A percentile compares a stretch with the other conserved stretches of the same genome.
These are phyloP conservation scores for Aromia moschata DNA, from an alignment of 2,888 invertebrate species.

Conservation along the genomic window DNA sequence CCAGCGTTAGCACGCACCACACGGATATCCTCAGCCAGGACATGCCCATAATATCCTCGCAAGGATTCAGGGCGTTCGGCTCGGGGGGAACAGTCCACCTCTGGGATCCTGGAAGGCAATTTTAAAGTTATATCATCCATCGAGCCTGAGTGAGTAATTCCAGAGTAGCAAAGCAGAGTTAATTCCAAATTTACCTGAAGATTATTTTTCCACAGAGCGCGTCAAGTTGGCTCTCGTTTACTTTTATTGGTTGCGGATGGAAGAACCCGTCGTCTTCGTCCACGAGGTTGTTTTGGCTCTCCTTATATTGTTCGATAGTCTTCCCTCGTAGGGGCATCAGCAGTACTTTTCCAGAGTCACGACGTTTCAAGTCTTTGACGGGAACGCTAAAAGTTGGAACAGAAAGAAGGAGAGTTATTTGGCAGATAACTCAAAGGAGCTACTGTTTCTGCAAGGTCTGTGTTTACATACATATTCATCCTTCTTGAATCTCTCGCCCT, in stretches of 20 bases:
- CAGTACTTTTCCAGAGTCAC: slow-evolving; percentile 1
- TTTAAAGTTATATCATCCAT: too few species aligned
- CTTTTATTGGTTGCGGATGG: slow-evolving; percentile 39
- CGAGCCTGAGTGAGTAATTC: too few species aligned
- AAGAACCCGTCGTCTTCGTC: slow-evolving; percentile 45
- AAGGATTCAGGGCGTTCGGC: slow-evolving; percentile 86
- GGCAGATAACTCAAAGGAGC: too few species aligned
- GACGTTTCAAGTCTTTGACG: not conserved
- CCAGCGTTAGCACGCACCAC: slow-evolving; percentile 86
- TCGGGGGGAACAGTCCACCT: slow-evolving; percentile 75
- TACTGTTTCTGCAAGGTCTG: too few species aligned
- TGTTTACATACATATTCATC: too few species aligned
- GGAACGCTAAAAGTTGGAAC: not conserved
- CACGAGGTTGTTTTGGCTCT: slow-evolving; percentile 9
- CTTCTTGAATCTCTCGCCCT: too few species aligned
- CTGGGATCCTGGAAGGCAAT: slow-evolving; percentile 57
- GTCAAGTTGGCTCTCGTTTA: slow-evolving; percentile 40
- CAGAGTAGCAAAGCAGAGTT: too few species aligned
- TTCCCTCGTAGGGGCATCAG: slow-evolving; percentile 38
- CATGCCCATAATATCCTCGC: slow-evolving; percentile 90
- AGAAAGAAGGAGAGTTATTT: not conserved
- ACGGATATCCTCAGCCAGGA: slow-evolving; percentile 81
- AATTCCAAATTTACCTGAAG: slow-evolving; percentile 41
- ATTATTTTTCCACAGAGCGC: slow-evolving; percentile 45
- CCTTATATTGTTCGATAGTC: slow-evolving; percentile 35